Evolutionary conservation across 2,888 invertebrate genomes (phyloP), one percentile per base, ranked within the genome.

Genomic region (Dolichomitus sp.): DNA sequence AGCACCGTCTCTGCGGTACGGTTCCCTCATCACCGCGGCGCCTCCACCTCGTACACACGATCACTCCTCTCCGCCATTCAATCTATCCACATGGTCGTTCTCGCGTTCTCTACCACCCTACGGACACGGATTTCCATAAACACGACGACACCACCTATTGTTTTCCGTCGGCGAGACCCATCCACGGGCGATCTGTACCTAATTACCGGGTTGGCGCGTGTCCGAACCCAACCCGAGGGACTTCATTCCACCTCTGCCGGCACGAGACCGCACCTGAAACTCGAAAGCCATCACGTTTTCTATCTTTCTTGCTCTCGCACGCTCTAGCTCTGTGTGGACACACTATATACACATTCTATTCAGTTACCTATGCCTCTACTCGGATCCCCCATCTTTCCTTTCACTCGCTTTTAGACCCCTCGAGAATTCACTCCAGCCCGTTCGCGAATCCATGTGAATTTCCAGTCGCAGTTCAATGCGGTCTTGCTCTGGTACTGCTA

Each of bases 71-170:
- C 48, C 69, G 54, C 42, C 59, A 72, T 48, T 78, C 57, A 52
- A 75, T 54, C 78, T 54, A 59, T 69, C 65, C 59, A 37, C 63
- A 30, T 50, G 17, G 52, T 40, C 48, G 12, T 30, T 17, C 57
- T 33, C 14, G 57, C 69, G 40, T 73, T 54, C 54, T 27, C 27
- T 57, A 23, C 40, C 33, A 73, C 57, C 61, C 81, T 86, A 84
- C 88, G 86, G 85, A 87, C 89, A 87, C 85, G 87, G 86, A 92
- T 91, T 91, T 92, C 89, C 91, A 91, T 91, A 91, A 91, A 91
- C 90, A 89, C 88, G 87, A 84, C 84, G 85, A 87, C 88, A 88
- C 86, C 84, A 78, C 68, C 88, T 87, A 91, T 90, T 90, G 89
- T 91, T 91, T 90, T 90, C 88, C 87, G 82, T 84, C 81, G 81